Conservation (phyloP, 1,140 invertebrate genomes). For the Ceratosolen fusciceps region DNA sequence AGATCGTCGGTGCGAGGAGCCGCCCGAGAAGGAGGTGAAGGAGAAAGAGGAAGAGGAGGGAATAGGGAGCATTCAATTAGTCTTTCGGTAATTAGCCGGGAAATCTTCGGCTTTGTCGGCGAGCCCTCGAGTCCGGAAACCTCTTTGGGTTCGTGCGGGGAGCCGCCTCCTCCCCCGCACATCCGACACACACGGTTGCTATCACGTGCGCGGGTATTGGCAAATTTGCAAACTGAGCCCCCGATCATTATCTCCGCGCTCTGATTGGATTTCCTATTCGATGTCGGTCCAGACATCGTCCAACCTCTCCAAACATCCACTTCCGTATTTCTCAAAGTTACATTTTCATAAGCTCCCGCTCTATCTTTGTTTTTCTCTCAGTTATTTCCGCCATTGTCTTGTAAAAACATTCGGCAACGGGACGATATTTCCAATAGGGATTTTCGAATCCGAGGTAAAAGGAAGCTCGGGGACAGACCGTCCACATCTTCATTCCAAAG, state of each 20-base stretch:
- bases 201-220: not conserved
- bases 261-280: not conserved
- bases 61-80: constrained; percentile 70
- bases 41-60: constrained; percentile 53
- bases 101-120: constrained; percentile 72
- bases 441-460: no score
- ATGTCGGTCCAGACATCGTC: no score
- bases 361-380: no score
- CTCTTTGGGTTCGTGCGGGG: not conserved
- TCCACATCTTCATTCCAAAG: no score
- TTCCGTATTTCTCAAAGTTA: no score
- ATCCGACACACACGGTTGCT: not conserved
- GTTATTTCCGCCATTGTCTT: no score
- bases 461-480: no score
- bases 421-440: no score
- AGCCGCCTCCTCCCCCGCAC: not conserved
- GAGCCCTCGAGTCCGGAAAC: constrained; percentile 29
- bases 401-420: no score
- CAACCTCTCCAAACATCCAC: not conserved
- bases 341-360: no score
- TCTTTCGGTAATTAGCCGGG: constrained; percentile 72
- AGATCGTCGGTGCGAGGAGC: constrained; percentile 13
- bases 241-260: not conserved
- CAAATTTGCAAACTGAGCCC: constrained; percentile 8
- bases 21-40: constrained; percentile 37